Conservation (phyloP, 2,797 vertebrate species). For the Chelidonichthys spinosus region DNA sequence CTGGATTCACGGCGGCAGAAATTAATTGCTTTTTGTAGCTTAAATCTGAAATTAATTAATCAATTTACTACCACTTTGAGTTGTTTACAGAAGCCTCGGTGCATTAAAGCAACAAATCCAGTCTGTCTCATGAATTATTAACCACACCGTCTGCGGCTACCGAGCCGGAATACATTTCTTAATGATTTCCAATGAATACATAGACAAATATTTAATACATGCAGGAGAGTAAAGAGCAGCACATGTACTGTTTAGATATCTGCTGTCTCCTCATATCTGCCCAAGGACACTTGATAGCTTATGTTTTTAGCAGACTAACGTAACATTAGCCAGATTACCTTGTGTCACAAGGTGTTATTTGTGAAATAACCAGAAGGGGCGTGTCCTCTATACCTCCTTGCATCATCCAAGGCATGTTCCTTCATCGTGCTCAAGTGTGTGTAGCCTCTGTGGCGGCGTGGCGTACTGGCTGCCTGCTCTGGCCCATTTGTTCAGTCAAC, state of each 20-base stretch:
- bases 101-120: not conserved
- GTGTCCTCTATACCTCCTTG: not conserved
- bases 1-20: constrained; percentile 12
- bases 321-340: not conserved
- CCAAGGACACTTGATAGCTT: not conserved
- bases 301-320: constrained; percentile 1
- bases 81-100: constrained; percentile 16
- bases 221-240: too few relatives aligned
- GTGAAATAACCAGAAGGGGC: not conserved
- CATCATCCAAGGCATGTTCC: not conserved
- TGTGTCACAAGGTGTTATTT: not conserved
- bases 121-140: constrained; percentile 26
- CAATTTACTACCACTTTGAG: constrained; percentile 9
- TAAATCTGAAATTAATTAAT: constrained; percentile 18
- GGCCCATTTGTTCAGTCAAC: constrained; percentile 71
- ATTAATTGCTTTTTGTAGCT: constrained; percentile 19
- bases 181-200: constrained; percentile 14
- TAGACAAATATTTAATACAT: not conserved
- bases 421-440: constrained; percentile 26
- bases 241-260: not conserved
- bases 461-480: constrained; percentile 45
- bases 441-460: constrained; percentile 29
- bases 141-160: not conserved
- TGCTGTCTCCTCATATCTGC: not conserved
- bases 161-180: not conserved